Evolutionary conservation across 2,113 vertebrate species (phyloP), one percentile per base, ranked within the genome.

Genomic region (Anas platyrhynchos): DNA sequence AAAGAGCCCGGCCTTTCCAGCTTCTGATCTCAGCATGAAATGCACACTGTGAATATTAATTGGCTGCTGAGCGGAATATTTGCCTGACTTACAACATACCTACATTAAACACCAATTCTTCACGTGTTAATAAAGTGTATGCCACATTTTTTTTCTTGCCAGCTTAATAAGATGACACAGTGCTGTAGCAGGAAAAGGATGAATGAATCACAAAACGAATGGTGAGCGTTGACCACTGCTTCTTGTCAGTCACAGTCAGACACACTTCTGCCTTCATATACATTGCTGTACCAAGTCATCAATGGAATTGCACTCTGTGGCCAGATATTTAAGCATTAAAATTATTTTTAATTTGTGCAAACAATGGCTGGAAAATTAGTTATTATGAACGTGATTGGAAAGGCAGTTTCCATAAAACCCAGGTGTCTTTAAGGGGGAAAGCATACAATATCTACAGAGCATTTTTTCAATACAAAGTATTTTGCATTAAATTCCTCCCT

Each of bases 11-110:
- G 43, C 26, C 38, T 15, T 93, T 72, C 62, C 21, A 86, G 50
- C 76, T 80, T 91, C 80, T 81, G 46, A 73, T 62, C 83, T 86
- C 73, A 74, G 72, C 55, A 69, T n/a, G 68, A 86, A 89, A 81
- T 22, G 61, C 16, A 65, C 65, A 56, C 14, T 54, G 31, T 52
- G 83, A 95, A 50, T 55, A 71, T 48, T 87, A 52, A 71, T 67
- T 41, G 71, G 31, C 31, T 56, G 43, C 41, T 38, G 48, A 79
- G 66, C 61, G 68, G 65, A 87, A 78, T 63, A 78, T 50, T 81
- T 83, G 89, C 58, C 61, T 72, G 62, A 20, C 66, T 78, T 82
- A 63, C 21, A 88, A 46, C 4, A 14, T n/a, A 15, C 26, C 66
- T 31, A 43, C 23, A 29, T 72, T 59, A 91, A 82, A 82, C 25